Percentiles rank a stretch among this genome's conserved stretches.
Evolutionary conservation across 2,797 vertebrate species (phyloP).

Genomic region (Channallabes apus): DNA sequence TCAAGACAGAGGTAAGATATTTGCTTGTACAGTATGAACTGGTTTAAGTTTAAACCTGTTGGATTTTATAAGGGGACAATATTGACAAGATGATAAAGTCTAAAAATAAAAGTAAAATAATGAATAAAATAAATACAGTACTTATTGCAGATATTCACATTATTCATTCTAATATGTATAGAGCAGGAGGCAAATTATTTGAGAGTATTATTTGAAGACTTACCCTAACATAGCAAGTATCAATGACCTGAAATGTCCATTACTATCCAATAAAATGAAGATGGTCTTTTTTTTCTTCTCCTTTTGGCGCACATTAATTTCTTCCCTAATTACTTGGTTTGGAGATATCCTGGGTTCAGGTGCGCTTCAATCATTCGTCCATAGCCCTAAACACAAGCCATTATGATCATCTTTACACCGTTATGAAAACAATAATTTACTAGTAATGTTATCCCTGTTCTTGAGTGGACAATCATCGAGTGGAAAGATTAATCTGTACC

Average conservation of each 20-base stretch:
- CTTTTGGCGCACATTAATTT: neutral
- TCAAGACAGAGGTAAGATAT: slow-evolving; percentile 47
- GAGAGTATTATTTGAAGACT: neutral
- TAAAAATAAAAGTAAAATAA: neutral
- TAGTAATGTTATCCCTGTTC: neutral
- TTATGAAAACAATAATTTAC: neutral
- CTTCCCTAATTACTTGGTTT: neutral
- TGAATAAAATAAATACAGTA: neutral
- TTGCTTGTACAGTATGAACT: neutral
- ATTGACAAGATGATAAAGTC: neutral
- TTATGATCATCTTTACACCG: neutral
- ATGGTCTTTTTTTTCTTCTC: neutral
- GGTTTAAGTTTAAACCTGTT: neutral
- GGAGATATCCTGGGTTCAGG: neutral
- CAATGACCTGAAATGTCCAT: neutral
- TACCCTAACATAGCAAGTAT: neutral
- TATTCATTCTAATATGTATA: neutral
- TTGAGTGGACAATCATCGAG: neutral
- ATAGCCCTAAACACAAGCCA: neutral
- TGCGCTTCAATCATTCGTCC: neutral
- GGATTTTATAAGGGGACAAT: neutral
- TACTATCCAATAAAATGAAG: neutral
- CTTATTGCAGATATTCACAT: too few species aligned
- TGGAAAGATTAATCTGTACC: neutral
- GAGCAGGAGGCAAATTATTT: neutral